These are phyloP conservation scores for Hypomecis punctinalis DNA, from an alignment of 2,888 invertebrate species.

Conservation along the genomic window DNA sequence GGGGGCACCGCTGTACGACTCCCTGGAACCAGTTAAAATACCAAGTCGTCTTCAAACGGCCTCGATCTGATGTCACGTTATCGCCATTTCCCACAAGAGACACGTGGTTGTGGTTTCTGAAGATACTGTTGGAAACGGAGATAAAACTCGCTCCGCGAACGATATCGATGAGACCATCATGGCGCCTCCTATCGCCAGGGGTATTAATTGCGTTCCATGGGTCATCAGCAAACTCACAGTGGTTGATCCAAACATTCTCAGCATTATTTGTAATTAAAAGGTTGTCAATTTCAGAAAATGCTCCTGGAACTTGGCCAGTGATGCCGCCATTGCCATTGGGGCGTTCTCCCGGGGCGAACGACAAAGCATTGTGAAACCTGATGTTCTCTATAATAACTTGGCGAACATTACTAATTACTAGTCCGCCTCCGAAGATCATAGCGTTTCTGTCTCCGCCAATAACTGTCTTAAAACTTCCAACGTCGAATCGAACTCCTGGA, in stretches of 20 bases:
- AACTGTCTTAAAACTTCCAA: conserved; percentile 23
- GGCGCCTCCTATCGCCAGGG: conserved; percentile 7
- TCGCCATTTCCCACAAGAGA: conserved; percentile 24
- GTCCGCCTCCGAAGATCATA: conserved; percentile 26
- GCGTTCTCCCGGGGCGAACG: too few relatives aligned
- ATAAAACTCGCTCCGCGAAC: conserved; percentile 14
- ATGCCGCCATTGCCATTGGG: too few relatives aligned
- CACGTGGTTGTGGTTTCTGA: conserved; percentile 29
- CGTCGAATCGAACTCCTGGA: conserved; percentile 19
- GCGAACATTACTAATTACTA: not conserved
- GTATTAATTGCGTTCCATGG: too few relatives aligned
- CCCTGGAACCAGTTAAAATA: conserved; percentile 28
- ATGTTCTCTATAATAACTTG: conserved; percentile 26
- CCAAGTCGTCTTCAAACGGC: conserved; percentile 11
- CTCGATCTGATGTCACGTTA: conserved; percentile 1
- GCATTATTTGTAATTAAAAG: too few relatives aligned
- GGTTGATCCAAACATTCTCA: too few relatives aligned
- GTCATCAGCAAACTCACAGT: too few relatives aligned
- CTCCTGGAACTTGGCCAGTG: too few relatives aligned
- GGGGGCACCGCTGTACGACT: conserved; percentile 23
- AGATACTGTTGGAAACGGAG: conserved; percentile 28
- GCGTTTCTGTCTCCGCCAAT: conserved; percentile 21
- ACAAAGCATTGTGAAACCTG: not conserved
- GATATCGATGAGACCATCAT: conserved; percentile 30
- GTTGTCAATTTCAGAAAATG: too few relatives aligned